Base-by-base conservation (phyloP, 2,888 invertebrate genomes). In the Xiphydria camelus region DNA sequence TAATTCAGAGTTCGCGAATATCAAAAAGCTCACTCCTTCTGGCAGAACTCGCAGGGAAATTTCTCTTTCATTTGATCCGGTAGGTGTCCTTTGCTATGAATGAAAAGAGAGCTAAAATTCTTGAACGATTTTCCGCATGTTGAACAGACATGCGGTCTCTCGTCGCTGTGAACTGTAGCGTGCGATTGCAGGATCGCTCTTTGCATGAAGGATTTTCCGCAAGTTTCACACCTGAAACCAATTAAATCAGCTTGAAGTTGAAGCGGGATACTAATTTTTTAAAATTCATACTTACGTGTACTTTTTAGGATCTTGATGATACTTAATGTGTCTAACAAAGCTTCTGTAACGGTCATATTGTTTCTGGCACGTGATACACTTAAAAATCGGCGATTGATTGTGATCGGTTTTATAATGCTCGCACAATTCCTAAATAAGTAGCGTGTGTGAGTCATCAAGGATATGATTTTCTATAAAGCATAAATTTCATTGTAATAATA, bases 51-150 rank as follows among this genome's bases (percentile, higher is more conserved):
- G 39, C 67, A 66, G 7, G 51, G 51, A 37, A 62, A 61, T 53
- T 62, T 63, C n/a, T 59, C 55, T 26, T 57, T 61, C 7, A 50
- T 57, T 33, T 62, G 57, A 23, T 63, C 60, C 4, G 66, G 63
- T 6, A 62, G 46, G 49, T 68, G 68, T 29, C 53, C 51, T 49
- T 62, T 62, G 34, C 53, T 59, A 49, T 68, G 68, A 2, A 61
- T 50, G 33, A 57, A 59, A 2, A 68, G 47, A 4, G 66, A 62
- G 26, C 61, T 62, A 41, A 55, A 61, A 29, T 64, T 66, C 47
- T 67, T 68, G 47, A 67, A 68, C 2, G 62, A 56, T 48, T 65
- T 68, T 7, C 62, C 62, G 42, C 68, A 68, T 18, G 59, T 57
- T 4, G 56, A 41, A 45, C 66, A 65, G 9, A 55, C 49, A 44